Conservation (phyloP, 1,140 invertebrate species). For the Brachionus asplanchnoidis region DNA sequence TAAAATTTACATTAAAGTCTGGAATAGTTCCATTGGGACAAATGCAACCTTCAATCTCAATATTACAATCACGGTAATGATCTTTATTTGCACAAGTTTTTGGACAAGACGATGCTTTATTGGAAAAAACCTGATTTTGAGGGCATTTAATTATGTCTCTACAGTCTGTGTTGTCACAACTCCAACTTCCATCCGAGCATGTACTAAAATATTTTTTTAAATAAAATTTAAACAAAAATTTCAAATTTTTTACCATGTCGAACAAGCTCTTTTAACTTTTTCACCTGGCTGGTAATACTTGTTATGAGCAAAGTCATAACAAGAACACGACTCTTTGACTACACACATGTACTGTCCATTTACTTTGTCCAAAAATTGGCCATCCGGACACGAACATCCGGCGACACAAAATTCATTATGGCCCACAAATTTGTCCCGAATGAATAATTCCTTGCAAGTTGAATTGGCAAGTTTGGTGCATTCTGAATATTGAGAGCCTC, state of each 20-base stretch:
- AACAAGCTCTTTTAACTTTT: slow-evolving; percentile 17
- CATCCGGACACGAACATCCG: slow-evolving; percentile 27
- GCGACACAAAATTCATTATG: slow-evolving; percentile 23
- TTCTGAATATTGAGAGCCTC: slow-evolving; percentile 31
- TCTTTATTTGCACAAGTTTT: slow-evolving; percentile 40
- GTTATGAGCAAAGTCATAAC: background rate
- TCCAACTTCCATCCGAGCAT: slow-evolving; percentile 43
- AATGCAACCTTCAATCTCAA: slow-evolving; percentile 24
- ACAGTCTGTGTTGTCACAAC: slow-evolving; percentile 43
- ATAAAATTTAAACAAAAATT: slow-evolving; percentile 53
- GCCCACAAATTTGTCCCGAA: background rate
- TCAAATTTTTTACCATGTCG: slow-evolving; percentile 40
- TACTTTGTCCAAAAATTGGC: slow-evolving; percentile 13
- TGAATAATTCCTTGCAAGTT: slow-evolving; percentile 7
- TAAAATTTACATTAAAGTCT: slow-evolving; percentile 23
- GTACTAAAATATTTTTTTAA: slow-evolving; percentile 4
- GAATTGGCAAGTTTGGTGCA: background rate
- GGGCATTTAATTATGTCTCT: slow-evolving; percentile 42
- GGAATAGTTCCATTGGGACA: slow-evolving; percentile 36
- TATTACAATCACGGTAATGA: background rate
- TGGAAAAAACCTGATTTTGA: slow-evolving; percentile 41
- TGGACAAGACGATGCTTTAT: slow-evolving; percentile 36
- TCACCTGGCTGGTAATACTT: background rate
- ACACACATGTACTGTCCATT: slow-evolving; percentile 21
- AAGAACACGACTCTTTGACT: background rate